phyloP scores from a whole-genome alignment of 64 coral and sea anemone species.

The Porites australiensis region DNA sequence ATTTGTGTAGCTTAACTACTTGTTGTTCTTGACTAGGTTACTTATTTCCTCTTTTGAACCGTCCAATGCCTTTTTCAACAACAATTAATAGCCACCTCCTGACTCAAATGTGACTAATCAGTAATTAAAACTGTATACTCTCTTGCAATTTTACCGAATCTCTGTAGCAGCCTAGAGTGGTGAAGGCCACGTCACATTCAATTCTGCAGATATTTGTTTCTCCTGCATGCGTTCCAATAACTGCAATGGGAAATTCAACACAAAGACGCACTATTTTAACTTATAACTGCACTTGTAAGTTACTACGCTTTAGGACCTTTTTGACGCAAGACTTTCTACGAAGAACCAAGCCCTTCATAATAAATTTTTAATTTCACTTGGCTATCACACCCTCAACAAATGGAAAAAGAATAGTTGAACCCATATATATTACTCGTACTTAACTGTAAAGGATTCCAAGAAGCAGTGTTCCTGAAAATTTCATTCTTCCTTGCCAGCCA shows the following conservation, averaged over 20 bases:
- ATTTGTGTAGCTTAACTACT: background rate
- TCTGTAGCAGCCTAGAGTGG: conserved; percentile 70
- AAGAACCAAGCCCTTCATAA: background rate
- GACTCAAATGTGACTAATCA: too few species aligned
- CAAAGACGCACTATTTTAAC: background rate
- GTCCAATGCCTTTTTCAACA: too few species aligned
- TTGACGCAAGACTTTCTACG: background rate
- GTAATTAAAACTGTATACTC: background rate
- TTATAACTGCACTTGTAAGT: too few species aligned
- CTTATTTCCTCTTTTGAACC: background rate
- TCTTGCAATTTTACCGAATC: conserved; percentile 5
- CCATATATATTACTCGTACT: background rate
- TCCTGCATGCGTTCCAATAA: background rate
- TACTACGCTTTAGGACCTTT: background rate
- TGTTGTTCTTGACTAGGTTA: background rate
- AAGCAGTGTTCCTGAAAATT: background rate
- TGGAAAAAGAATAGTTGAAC: background rate
- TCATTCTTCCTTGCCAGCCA: background rate
- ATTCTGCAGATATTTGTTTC: conserved; percentile 18
- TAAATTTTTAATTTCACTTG: background rate
- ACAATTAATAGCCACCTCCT: too few species aligned
- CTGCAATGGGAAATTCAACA: background rate
- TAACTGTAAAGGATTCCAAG: background rate
- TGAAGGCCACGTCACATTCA: conserved; percentile 47
- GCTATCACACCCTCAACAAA: background rate